A percentile compares a stretch with the other conserved stretches of the same genome.
Conservation (phyloP, 2,888 invertebrate genomes). For the Hemicrepidius hirtus region DNA sequence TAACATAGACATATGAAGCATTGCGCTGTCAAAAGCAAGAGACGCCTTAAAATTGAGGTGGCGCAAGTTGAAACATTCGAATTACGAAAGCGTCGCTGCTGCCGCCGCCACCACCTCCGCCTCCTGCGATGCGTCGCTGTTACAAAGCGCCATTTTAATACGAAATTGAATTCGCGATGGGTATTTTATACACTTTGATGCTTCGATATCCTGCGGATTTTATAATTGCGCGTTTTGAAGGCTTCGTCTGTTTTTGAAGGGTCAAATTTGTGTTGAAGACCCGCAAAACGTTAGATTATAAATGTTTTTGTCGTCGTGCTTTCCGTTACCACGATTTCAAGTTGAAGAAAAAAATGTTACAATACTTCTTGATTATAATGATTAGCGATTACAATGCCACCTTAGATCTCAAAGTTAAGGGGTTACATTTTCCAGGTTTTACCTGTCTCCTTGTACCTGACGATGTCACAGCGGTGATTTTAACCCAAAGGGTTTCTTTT, state of each 20-base stretch:
- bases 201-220: slow-evolving; percentile 68
- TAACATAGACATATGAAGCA: slow-evolving; percentile 50
- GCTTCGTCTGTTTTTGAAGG: slow-evolving; percentile 61
- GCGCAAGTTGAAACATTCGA: slow-evolving; percentile 51
- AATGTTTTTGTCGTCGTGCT: slow-evolving; percentile 21
- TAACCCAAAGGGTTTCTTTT: slow-evolving; percentile 52
- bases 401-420: slow-evolving; percentile 39
- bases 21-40: slow-evolving; percentile 56
- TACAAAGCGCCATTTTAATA: slow-evolving; percentile 68
- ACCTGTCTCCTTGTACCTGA: slow-evolving; percentile 54
- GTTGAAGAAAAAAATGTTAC: slow-evolving; percentile 26
- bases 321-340: slow-evolving; percentile 35
- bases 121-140: slow-evolving; percentile 62
- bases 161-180: slow-evolving; percentile 69
- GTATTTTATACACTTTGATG: slow-evolving; percentile 69
- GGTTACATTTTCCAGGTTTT: slow-evolving; percentile 48
- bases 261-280: slow-evolving; percentile 36
- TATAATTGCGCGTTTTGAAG: slow-evolving; percentile 67
- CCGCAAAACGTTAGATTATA: slow-evolving; percentile 14
- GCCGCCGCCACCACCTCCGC: slow-evolving; percentile 61
- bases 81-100: slow-evolving; percentile 61
- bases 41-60: slow-evolving; percentile 52
- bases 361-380: slow-evolving; percentile 50
- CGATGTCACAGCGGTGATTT: slow-evolving; percentile 42
- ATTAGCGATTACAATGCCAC: slow-evolving; percentile 48